A percentile compares a stretch with the other conserved stretches of the same genome.
These are phyloP conservation scores for Peromyscus aztecus DNA, from an alignment of 2,797 vertebrate species.

Conservation along the genomic window DNA sequence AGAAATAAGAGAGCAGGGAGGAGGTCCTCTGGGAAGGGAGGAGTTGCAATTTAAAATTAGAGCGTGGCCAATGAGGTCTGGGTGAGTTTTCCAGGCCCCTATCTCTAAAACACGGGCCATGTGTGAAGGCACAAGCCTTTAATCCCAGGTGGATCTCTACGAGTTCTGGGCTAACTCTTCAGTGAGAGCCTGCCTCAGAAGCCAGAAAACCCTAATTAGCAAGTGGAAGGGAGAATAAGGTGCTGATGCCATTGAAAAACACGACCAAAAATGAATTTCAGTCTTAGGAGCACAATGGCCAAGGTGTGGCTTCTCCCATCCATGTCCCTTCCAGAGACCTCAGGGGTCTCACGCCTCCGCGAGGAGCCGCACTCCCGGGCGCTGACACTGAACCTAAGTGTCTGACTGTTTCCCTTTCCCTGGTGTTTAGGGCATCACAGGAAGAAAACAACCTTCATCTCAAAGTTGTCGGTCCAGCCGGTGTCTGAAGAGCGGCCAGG, in stretches of 20 bases:
- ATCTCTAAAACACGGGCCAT: neutral
- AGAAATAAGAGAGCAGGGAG: neutral
- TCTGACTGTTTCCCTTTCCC: neutral
- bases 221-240: neutral
- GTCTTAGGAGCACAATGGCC: neutral
- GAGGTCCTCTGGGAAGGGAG: rapidly evolving
- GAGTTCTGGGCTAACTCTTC: neutral
- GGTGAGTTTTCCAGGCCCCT: neutral
- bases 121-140: neutral
- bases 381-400: neutral
- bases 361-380: neutral
- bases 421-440: neutral
- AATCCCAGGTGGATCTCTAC: neutral
- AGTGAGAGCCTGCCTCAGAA: neutral
- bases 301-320: neutral
- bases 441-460: neutral
- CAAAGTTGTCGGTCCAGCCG: neutral
- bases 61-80: neutral
- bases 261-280: neutral
- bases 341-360: neutral
- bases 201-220: neutral
- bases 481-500: neutral
- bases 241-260: neutral
- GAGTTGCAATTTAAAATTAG: neutral
- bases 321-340: neutral